phyloP scores from a whole-genome alignment of 37 sponge, comb jelly and placozoan species.

The Aplysina aerophoba region DNA sequence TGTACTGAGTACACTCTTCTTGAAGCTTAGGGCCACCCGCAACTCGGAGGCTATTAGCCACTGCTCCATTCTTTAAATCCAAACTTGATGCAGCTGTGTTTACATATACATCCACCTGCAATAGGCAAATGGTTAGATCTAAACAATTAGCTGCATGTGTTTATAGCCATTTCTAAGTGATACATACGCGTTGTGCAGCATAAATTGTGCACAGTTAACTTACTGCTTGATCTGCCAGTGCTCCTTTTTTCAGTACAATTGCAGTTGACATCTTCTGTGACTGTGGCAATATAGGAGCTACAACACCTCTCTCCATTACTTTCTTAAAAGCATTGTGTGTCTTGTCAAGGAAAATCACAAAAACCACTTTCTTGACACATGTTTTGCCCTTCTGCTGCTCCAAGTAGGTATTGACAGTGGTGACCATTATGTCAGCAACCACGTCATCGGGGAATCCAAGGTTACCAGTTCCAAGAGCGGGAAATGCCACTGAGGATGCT shows the following conservation, averaged over 20 bases:
- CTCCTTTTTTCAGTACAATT: no score
- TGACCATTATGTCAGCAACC: constrained; percentile 43
- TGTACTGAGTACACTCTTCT: constrained; percentile 49
- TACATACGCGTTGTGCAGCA: no score
- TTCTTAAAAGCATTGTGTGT: no score
- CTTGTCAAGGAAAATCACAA: background rate
- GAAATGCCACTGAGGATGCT: constrained; percentile 48
- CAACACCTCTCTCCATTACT: no score
- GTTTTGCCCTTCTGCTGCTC: no score
- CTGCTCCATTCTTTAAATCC: constrained; percentile 42
- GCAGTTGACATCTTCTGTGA: no score
- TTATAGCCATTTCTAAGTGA: no score
- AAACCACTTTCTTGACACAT: background rate
- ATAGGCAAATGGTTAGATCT: background rate
- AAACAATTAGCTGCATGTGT: no score
- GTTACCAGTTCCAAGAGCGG: constrained; percentile 61
- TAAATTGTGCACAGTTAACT: no score
- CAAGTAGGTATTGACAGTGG: constrained; percentile 15
- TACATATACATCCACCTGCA: constrained; percentile 72
- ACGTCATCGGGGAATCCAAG: constrained; percentile 24
- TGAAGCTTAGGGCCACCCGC: constrained; percentile 64
- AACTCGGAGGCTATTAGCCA: constrained; percentile 34
- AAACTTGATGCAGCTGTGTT: constrained; percentile 55
- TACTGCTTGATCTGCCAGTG: no score
- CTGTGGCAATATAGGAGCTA: no score